Evolutionary conservation across 2,888 invertebrate species (phyloP), one percentile per base, ranked within the genome.

Genomic region (Callyntrura sp.): DNA sequence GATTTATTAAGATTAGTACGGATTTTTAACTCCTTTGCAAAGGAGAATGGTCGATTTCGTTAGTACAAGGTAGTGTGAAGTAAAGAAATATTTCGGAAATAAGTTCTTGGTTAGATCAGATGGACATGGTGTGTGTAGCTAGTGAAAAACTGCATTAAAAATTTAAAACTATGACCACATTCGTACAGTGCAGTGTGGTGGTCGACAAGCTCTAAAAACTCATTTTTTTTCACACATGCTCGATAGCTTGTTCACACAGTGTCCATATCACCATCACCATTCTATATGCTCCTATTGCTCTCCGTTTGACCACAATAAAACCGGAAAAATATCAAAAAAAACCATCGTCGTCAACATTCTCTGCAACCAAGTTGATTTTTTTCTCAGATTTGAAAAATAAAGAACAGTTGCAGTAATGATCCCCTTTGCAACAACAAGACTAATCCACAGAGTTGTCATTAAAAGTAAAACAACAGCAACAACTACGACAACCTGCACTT

Each of bases 271-370:
- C 8, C 23, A 60, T 9, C 60, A 60, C 57, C n/a, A 57, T 57
- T 23, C 9, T 73, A 60, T n/a, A 60, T n/a, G 17, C 17, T 8
- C 60, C 20, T 60, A 23, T 23, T 43, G 17, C 45, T 20, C 45
- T 20, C 0, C 28, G 1, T n/a, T 48, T 73, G 20, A 73, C 73
- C 73, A 73, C 45, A 20, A 23, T 20, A 73, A 48, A 73, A 73
- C 43, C 73, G 45, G 73, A 45, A 73, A 73, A 73, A 73, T 45
- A 48, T 45, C 45, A 23, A 73, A 73, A 48, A 45, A 73, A 73
- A 45, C 48, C 73, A 73, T 73, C 45, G 20, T 73, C 2, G 6
- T 6, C 35, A 35, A 35, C 35, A 48, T 28, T 28, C 12, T 65
- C 14, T 28, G 28, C 11, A 60, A 60, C n/a, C n/a, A 60, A 68